Conservation (phyloP, 1,140 invertebrate genomes). For the Panagrolaimus sp. region DNA sequence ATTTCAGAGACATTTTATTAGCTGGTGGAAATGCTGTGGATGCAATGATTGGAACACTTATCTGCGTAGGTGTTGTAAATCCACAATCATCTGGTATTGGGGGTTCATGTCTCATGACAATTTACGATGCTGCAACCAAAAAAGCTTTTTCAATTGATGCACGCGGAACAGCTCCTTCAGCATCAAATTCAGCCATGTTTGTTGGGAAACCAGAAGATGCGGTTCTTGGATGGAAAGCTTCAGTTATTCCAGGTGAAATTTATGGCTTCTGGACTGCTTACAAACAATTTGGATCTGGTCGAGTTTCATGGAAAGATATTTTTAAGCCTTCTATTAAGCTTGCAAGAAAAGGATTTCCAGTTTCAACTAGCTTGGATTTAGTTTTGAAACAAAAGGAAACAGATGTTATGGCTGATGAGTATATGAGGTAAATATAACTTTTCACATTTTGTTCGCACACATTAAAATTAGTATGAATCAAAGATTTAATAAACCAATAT, state of each 20-base stretch:
- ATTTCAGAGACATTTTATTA: conserved; percentile 67
- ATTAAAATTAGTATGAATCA: no score
- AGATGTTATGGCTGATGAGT: conserved; percentile 34
- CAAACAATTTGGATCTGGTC: conserved; percentile 69
- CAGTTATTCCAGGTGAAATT: conserved; percentile 83
- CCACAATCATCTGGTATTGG: conserved; percentile 80
- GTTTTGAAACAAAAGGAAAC: conserved; percentile 40
- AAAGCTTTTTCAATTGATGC: conserved; percentile 66
- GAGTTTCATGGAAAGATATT: conserved; percentile 44
- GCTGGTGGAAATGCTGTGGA: conserved; percentile 79
- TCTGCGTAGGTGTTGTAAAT: conserved; percentile 79
- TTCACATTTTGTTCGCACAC: no score
- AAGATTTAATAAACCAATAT: no score
- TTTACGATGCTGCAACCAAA: conserved; percentile 65
- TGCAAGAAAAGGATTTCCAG: conserved; percentile 72
- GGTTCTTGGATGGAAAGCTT: conserved; percentile 67
- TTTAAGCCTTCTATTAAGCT: conserved; percentile 49
- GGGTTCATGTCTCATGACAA: conserved; percentile 77
- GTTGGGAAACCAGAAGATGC: conserved; percentile 62
- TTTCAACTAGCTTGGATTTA: conserved; percentile 43
- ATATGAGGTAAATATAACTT: conserved; percentile 20
- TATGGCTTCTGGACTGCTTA: conserved; percentile 79
- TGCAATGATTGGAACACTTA: conserved; percentile 72
- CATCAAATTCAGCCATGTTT: conserved; percentile 68
- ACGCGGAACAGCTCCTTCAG: conserved; percentile 72